These are phyloP conservation scores for Cotesia congregata DNA, from an alignment of 2,888 invertebrate species.

Conservation along the genomic window DNA sequence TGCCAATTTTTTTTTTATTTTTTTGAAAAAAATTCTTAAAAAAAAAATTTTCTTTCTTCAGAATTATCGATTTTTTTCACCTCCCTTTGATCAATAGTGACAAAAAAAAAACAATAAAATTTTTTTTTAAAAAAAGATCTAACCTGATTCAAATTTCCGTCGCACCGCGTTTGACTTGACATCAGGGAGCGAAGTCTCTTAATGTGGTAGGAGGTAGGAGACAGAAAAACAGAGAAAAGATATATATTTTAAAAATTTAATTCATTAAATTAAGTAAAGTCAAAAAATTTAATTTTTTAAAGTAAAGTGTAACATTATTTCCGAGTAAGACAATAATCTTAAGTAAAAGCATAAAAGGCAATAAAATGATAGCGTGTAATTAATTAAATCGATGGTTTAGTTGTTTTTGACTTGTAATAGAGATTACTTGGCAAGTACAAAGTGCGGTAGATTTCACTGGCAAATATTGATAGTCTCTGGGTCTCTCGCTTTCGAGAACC, in stretches of 20 bases:
- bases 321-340: too few species aligned
- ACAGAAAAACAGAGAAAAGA: conserved; percentile 62
- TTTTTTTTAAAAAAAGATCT: conserved; percentile 53
- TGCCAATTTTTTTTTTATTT: too few species aligned
- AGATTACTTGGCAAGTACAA: conserved; percentile 31
- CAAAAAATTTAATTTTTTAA: too few species aligned
- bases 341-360: too few species aligned
- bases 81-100: not conserved
- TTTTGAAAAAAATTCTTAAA: too few species aligned
- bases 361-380: not conserved
- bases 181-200: conserved; percentile 64
- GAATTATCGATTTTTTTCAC: not conserved
- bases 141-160: conserved; percentile 67
- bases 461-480: conserved; percentile 43
- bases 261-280: too few species aligned
- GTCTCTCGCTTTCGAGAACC: not conserved
- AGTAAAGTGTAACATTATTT: too few species aligned
- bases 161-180: conserved; percentile 64
- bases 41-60: too few species aligned
- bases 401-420: conserved; percentile 25
- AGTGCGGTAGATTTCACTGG: conserved; percentile 37
- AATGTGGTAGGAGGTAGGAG: conserved; percentile 55
- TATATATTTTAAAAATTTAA: conserved; percentile 46
- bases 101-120: not conserved
- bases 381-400: not conserved